Percentiles rank a stretch among this genome's conserved stretches.
phyloP scores from a whole-genome alignment of 2,797 vertebrate genomes.

The Mionectes olivaceus region DNA sequence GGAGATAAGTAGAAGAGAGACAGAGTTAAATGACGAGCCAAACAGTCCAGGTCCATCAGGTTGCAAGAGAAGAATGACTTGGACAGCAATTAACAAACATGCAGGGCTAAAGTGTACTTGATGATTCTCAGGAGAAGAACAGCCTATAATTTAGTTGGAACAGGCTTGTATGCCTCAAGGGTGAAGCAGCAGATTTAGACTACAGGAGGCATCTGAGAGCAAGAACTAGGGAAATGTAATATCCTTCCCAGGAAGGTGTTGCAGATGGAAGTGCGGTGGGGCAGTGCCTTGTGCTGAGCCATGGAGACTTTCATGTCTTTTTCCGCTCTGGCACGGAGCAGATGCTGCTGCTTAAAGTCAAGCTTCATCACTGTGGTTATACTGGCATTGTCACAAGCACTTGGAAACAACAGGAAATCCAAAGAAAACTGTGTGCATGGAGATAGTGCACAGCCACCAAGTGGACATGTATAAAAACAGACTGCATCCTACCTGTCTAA shows the following conservation, averaged over 20 bases:
- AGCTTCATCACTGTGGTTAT: neutral
- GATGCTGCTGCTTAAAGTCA: neutral
- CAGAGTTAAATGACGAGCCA: neutral
- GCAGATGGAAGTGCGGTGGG: rapidly evolving
- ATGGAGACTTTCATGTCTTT: rapidly evolving
- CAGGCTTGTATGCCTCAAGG: neutral
- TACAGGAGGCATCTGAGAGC: neutral
- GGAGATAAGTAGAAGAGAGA: neutral
- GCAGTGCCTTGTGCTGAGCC: neutral
- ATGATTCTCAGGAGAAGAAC: neutral
- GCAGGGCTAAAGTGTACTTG: neutral
- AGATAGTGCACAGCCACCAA: neutral
- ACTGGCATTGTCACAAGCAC: neutral
- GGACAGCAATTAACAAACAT: neutral
- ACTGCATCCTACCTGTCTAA: neutral
- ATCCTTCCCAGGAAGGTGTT: rapidly evolving
- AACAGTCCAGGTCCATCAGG: neutral
- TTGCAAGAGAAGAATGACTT: neutral
- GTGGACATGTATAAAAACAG: neutral
- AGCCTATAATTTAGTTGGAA: neutral
- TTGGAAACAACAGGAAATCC: conserved; percentile 22
- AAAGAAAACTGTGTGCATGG: neutral
- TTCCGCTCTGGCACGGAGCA: neutral
- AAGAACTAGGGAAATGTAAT: neutral
- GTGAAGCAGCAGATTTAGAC: neutral